Evolutionary conservation across 2,797 vertebrate species (phyloP), one percentile per base, ranked within the genome.

Genomic region (Odontamblyopus lacepedii): DNA sequence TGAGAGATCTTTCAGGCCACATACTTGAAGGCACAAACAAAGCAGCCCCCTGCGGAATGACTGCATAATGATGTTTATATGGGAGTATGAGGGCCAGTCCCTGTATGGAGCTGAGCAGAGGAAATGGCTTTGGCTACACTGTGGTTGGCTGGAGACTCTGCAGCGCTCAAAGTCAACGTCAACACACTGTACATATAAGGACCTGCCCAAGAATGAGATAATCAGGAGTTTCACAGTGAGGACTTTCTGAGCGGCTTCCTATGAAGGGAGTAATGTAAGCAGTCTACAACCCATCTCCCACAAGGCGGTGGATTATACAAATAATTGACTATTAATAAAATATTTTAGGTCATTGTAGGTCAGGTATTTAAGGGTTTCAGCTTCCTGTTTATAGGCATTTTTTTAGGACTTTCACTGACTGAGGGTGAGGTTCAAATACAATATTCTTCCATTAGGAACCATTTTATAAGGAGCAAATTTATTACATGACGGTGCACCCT

Each of bases 161-260:
- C 84, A 78, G 82, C 74, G 71, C 80, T 83, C 74, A 75, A 68
- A 84, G 75, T 83, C 86, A 86, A 86, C 78, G 78, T 89, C 91
- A 89, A 88, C 85, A 87, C 78, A 77, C 80, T 89, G 91, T 80
- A 85, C 92, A 89, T 92, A 92, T 92, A 92, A 86, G 91, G 92
- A 78, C 81, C 78, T 87, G 79, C 72, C 79, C 73, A 79, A 76
- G 87, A 91, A 87, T 83, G 88, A 90, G 89, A 87, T 89, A 88
- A 88, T 74, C 69, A 11, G 59, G 79, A 77, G 85, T 86, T 84
- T 70, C 68, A 87, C 78, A 68, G 67, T 70, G 77, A 81, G 71
- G 73, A 81, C 78, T 71, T 72, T 71, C 80, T 29, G 1, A 5
- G 78, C 73, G 67, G 51, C 79, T 71, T 57, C 77, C 41, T 44